Base-by-base conservation (phyloP, 2,888 invertebrate genomes). In the Zelleria hepariella region DNA sequence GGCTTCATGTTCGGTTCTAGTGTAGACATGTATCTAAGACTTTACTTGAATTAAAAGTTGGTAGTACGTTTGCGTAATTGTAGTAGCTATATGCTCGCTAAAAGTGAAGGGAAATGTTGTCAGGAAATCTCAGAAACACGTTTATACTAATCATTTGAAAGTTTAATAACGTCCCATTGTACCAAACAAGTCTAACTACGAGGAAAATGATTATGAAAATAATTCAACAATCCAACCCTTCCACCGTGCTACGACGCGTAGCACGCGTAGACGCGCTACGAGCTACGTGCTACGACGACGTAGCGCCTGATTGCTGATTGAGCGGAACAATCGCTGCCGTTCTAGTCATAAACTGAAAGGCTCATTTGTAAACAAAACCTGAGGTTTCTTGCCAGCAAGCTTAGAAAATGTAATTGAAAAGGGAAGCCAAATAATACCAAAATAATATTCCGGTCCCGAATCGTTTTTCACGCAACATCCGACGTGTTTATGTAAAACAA, bases 281-380 rank as follows among this genome's bases (percentile, higher is more conserved):
- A n/a, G 27, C 8, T n/a, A 0, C 25, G 25, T 25, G 18, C 55
- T 25, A 25, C 55, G 27, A 25, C 18, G 5, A 7, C 21, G 24
- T 24, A 24, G 55, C 70, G 69, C 68, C 75, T 73, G 76, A 77
- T 75, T 78, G 74, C 72, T 69, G 69, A 66, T 67, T 68, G 53
- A 67, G 69, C 67, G 68, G 66, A 71, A 68, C 71, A 76, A 74
- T 77, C 75, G 70, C 70, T 71, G 67, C 73, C 71, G 73, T 74
- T 75, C 74, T 75, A 71, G 69, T 68, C 72, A 70, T 62, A n/a
- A 42, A 42, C 32, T 42, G 32, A 42, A 49, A 18, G 49, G 49
- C 18, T 49, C 21, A 49, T 51, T 51, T 21, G 51, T 51, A 20
- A 58, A 55, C 58, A 54, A 47, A 42, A 21, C 20, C 24, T 20